Base-by-base conservation (phyloP, 2,888 invertebrate genomes). In the Lasioglossum leucozonium region DNA sequence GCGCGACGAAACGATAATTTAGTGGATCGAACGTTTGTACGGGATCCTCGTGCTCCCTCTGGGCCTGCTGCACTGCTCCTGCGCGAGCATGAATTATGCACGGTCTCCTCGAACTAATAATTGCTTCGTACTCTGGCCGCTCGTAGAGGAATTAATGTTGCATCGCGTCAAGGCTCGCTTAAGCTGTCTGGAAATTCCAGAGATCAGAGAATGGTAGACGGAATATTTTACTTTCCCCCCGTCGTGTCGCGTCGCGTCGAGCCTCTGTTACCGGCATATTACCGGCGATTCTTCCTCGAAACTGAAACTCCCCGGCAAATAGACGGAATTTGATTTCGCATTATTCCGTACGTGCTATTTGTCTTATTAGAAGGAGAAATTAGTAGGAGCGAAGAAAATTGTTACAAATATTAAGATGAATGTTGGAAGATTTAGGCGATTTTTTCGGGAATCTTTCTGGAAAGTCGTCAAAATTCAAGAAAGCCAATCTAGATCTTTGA, bases 1-100 rank as follows among this genome's bases (percentile, higher is more conserved):
- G 26, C 37, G 74, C 77, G 74, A 85, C 77, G 67, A 22, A 72
- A 78, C 84, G 72, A 85, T 85, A 85, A 81, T 86, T 85, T 79
- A 79, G 51, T 74, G 47, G 65, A 77, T 85, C 72, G 86, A 85
- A 85, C 72, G 75, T 74, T 79, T 75, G 82, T 26, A 44, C 69
- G 58, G 65, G 55, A 51, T 76, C 65, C 55, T n/a, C 65, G 44
- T 72, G n/a, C 74, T 26, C 30, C 16, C 34, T 8, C 18, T 22
- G 55, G 42, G 16, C 30, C 40, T 1, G 67, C 67, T 58, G 18
- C 4, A 55, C 55, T 58, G 18, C 22, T 37, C 40, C 42, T 44
- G 16, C 44, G 44, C 18, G 34, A 30, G 26, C 22, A 67, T 72
- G 72, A 80, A 80, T 83, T 80, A 55, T 72, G 65, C 37, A 80